phyloP scores from a whole-genome alignment of 2,888 invertebrate species.

The Drosophila hamatofila region DNA sequence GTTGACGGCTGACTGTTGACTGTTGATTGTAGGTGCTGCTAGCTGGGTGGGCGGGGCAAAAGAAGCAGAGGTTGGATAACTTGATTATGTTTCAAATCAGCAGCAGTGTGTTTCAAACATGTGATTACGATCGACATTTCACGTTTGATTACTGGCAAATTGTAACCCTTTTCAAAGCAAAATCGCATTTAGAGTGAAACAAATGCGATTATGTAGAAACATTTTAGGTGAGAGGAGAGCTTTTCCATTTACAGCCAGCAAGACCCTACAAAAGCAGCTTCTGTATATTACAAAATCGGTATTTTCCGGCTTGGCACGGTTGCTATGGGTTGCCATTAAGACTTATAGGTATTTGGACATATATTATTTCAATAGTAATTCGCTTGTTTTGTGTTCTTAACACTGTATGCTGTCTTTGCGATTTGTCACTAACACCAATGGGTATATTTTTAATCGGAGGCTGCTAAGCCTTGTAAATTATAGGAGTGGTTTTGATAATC shows the following conservation, averaged over 20 bases:
- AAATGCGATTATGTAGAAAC: background rate
- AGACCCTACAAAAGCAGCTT: background rate
- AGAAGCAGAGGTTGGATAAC: slow-evolving; percentile 2
- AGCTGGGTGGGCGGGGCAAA: background rate
- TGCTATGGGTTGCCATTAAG: too few species aligned
- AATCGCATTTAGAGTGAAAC: background rate
- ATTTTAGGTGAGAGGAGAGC: background rate
- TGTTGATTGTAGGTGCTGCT: background rate
- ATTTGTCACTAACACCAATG: too few species aligned
- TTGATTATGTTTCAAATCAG: slow-evolving; percentile 20
- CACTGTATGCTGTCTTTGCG: too few species aligned
- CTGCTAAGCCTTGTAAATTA: too few species aligned
- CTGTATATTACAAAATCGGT: background rate
- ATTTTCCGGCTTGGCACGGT: background rate
- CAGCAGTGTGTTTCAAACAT: slow-evolving; percentile 4
- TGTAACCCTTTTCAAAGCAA: slow-evolving; percentile 5
- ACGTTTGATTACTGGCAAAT: slow-evolving; percentile 7
- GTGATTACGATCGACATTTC: slow-evolving; percentile 8
- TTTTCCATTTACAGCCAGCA: background rate
- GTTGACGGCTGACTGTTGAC: background rate
- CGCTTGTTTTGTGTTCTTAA: too few species aligned
- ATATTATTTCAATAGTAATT: too few species aligned
- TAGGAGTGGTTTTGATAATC: too few species aligned
- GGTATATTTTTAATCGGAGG: too few species aligned
- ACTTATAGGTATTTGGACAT: too few species aligned